Evolutionary conservation across 2,113 vertebrate species (phyloP), one percentile per base, ranked within the genome.

Genomic region (Crocuta crocuta): DNA sequence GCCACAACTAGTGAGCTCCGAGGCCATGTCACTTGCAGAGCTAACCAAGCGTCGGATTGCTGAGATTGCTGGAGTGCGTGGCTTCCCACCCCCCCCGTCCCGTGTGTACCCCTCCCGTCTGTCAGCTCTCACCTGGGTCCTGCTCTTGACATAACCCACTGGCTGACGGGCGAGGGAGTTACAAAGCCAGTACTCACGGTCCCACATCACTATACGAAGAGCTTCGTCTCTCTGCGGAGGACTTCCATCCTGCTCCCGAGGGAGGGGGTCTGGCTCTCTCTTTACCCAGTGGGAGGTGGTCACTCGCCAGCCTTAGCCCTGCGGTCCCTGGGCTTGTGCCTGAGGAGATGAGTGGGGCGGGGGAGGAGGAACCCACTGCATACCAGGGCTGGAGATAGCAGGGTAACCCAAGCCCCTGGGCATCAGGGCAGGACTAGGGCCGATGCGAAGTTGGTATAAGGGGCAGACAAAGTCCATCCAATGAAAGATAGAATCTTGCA

Each of bases 91-190:
- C 12, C 50, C 48, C 11, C 50, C 50, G 12, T 7, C 7, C 19
- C 0, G 0, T 0, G 31, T 19, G 0, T 11, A 50, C 19, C 23
- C 33, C 7, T 39, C 86, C 63, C 0, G 0, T 1, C 26, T 17
- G 58, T 9, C 9, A 8, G 7, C 16, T 65, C 48, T 53, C 78
- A 39, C 58, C 43, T 91, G 39, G 8, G 63, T 73, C 81, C 33
- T 33, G 28, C 21, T n/a, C 63, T 33, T 39, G 39, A 10, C 3
- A 9, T 48, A 28, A 17, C 4, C 21, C 24, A 61, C 58, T 4
- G 19, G 23, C 39, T 45, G 66, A 39, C 0, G 28, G 9, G 12
- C 2, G 53, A 16, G 9, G n/a, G 7, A n/a, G 21, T n/a, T 26
- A 21, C 58, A 55, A 70, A 89, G 48, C 39, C 31, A 5, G 35